Conservation (phyloP, 2,113 vertebrate genomes). For the Hippocampus zosterae region DNA sequence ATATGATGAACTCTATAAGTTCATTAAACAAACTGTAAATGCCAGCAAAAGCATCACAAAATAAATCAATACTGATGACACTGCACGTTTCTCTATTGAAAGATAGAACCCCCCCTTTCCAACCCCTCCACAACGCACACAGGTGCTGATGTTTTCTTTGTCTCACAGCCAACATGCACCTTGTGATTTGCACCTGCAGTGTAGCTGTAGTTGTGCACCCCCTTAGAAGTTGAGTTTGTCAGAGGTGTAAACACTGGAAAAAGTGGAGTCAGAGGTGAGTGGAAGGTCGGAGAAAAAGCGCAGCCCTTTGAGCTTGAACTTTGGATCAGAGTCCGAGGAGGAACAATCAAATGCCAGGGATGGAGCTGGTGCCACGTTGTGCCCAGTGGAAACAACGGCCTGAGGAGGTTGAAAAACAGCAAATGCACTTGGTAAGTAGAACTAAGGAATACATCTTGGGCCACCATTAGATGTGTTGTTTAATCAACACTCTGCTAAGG, state of each 20-base stretch:
- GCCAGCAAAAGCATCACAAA: neutral
- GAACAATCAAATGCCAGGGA: neutral
- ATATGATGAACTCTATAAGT: neutral
- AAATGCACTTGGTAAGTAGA: neutral
- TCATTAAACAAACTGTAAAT: neutral
- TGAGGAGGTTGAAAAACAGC: neutral
- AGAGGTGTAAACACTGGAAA: conserved; percentile 38
- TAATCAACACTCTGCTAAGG: neutral
- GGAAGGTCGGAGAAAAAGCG: conserved; percentile 4
- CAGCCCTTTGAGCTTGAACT: conserved; percentile 31
- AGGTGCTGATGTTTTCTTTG: neutral
- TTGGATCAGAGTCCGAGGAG: neutral
- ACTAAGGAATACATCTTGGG: neutral
- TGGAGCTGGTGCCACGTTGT: neutral
- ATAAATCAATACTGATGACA: neutral
- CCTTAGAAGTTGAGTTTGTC: conserved; percentile 44
- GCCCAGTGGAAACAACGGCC: conserved; percentile 4
- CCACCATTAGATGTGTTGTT: neutral
- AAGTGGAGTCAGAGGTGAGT: conserved; percentile 3
- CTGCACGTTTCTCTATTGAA: neutral
- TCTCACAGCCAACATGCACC: neutral
- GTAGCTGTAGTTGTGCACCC: too few species aligned
- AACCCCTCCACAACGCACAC: neutral
- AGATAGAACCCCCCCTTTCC: neutral
- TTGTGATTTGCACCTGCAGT: neutral